phyloP scores from a whole-genome alignment of 2,888 invertebrate species.

The Andricus curvator region DNA sequence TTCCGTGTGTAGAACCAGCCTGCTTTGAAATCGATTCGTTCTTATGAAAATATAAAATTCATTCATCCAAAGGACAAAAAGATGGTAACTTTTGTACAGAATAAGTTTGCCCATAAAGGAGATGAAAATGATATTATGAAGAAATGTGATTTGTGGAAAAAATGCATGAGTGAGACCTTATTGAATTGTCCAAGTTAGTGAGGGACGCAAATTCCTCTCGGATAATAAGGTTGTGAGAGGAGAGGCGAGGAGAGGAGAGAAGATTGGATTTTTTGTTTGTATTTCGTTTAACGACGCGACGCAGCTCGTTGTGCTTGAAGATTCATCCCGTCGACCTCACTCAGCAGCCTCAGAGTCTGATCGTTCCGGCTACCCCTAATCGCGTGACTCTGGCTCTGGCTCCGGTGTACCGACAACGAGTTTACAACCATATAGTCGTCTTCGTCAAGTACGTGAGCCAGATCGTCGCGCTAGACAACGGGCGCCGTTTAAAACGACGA shows the following conservation, averaged over 20 bases:
- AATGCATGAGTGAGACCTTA: background rate
- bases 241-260: background rate
- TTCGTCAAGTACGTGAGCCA: constrained; percentile 71
- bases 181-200: constrained; percentile 3
- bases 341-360: background rate
- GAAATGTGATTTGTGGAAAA: background rate
- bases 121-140: background rate
- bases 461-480: constrained; percentile 75
- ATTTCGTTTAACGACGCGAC: constrained; percentile 27
- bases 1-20: too few relatives aligned
- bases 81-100: too few relatives aligned
- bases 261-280: constrained; percentile 31
- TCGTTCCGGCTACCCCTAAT: constrained; percentile 45
- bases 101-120: too few relatives aligned
- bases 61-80: too few relatives aligned
- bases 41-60: too few relatives aligned
- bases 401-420: constrained; percentile 56
- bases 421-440: constrained; percentile 63
- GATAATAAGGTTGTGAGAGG: constrained; percentile 34
- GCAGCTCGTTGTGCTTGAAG: constrained; percentile 27
- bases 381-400: constrained; percentile 35
- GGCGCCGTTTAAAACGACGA: constrained; percentile 74
- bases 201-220: background rate
- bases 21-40: too few relatives aligned
- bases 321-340: constrained; percentile 34